A percentile compares a stretch with the other conserved stretches of the same genome.
Conservation (phyloP, 2,797 vertebrate genomes). For the Sebastes matsubarae region DNA sequence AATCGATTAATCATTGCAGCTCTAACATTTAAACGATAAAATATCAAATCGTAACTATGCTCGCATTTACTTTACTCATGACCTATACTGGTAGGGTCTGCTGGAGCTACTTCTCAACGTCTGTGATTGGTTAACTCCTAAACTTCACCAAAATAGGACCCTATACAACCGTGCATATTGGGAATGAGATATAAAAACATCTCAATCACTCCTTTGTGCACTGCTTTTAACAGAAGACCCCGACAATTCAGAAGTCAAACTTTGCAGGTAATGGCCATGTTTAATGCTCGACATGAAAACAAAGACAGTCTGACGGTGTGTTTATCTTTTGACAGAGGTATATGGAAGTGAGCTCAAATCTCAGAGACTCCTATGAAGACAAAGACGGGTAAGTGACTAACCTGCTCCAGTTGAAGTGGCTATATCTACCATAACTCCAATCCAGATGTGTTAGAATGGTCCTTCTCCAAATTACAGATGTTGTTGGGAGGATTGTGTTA, state of each 20-base stretch:
- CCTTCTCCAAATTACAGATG: not conserved
- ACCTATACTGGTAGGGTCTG: too few species aligned
- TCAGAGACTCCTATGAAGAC: conserved; percentile 94
- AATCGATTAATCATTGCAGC: too few species aligned
- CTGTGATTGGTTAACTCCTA: not conserved
- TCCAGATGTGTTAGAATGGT: not conserved
- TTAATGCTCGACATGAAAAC: not conserved
- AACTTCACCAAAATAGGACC: not conserved
- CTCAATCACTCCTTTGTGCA: too few species aligned
- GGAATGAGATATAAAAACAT: not conserved
- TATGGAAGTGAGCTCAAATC: conserved; percentile 94
- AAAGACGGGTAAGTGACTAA: conserved; percentile 91
- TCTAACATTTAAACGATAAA: too few species aligned
- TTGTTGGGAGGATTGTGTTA: not conserved
- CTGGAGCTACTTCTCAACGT: not conserved
- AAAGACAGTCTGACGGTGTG: not conserved
- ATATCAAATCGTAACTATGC: too few species aligned
- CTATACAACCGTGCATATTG: not conserved
- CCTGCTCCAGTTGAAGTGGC: not conserved
- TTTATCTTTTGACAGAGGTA: conserved; percentile 84
- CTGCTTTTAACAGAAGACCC: too few species aligned
- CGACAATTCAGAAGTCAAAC: not conserved
- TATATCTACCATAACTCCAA: too few species aligned
- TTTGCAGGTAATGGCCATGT: rapidly evolving
- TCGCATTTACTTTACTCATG: rapidly evolving